Evolutionary conservation across 2,888 invertebrate species (phyloP), one percentile per base, ranked within the genome.

Genomic region (Conistra vaccinii): DNA sequence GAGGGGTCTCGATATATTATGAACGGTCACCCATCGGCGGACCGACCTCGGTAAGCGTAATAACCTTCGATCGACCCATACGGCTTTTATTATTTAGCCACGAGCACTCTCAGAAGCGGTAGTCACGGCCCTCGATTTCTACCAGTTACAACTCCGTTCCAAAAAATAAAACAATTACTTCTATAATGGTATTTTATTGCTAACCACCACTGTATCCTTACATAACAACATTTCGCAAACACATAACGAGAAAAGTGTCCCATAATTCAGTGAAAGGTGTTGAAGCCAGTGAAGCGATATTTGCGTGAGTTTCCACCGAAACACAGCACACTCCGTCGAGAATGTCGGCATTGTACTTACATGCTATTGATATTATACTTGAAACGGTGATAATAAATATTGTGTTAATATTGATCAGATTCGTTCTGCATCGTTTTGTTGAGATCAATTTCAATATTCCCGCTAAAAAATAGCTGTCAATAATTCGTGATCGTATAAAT

Each of bases 151-250:
- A n/a, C n/a, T n/a, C n/a, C n/a, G 35, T 35, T 42, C 42, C 14
- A 14, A 42, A 39, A 42, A 91, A 89, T 90, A 87, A 76, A 73
- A 66, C 35, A 39, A 53, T 1, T 42, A 10, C 0, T 85, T 85
- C 92, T 93, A 94, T 92, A 92, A 93, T 89, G 92, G 88, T 89
- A 90, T 95, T 95, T 72, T 94, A 95, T 94, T 95, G 89, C 91
- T 94, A 94, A 92, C 92, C 91, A 94, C 95, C 91, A 95, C 93
- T 94, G 90, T 87, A 92, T 91, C 92, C 91, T 90, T 91, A 92
- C 89, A 92, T 85, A 84, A 82, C 70, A 75, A 85, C 48, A 62
- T 83, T 80, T 67, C 79, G 61, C 53, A 55, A 68, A 83, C 60
- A 81, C 85, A 87, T 48, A 55, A 77, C 73, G 87, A 89, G 87